Evolutionary conservation across 1,140 invertebrate genomes (phyloP).

Genomic region (Drosophila leontia): DNA sequence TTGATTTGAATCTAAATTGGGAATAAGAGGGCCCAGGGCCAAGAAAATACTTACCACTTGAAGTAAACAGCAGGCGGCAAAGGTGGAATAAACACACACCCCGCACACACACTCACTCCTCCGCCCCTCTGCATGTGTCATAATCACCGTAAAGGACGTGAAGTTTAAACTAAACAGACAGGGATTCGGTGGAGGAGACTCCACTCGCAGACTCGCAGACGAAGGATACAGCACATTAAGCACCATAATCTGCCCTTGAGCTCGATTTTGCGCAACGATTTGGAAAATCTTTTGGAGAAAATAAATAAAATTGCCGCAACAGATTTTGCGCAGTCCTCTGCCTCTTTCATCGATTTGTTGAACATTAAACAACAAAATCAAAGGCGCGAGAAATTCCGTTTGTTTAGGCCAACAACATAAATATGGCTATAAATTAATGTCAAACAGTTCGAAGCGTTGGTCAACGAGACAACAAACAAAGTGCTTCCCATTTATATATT

Average conservation of each 20-base stretch:
- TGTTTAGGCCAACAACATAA: neutral
- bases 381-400: constrained; percentile 10
- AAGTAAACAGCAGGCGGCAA: constrained; percentile 42
- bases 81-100: constrained; percentile 26
- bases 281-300: constrained; percentile 77
- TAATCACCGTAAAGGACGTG: constrained; percentile 78
- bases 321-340: constrained; percentile 23
- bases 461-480: constrained; percentile 24
- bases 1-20: constrained; percentile 68
- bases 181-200: constrained; percentile 20
- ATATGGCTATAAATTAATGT: constrained; percentile 31
- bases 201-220: constrained; percentile 3
- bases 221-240: constrained; percentile 40
- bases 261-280: constrained; percentile 75
- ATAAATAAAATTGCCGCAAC: constrained; percentile 57
- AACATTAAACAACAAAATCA: constrained; percentile 49
- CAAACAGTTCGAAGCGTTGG: constrained; percentile 29
- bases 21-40: constrained; percentile 53
- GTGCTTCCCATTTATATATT: neutral
- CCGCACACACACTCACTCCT: neutral
- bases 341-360: constrained; percentile 60
- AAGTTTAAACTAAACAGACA: constrained; percentile 79
- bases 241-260: constrained; percentile 61
- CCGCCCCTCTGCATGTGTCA: constrained; percentile 57
- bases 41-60: constrained; percentile 28